phyloP scores from a whole-genome alignment of 2,888 invertebrate genomes.

The Hypselothyrea guttata region DNA sequence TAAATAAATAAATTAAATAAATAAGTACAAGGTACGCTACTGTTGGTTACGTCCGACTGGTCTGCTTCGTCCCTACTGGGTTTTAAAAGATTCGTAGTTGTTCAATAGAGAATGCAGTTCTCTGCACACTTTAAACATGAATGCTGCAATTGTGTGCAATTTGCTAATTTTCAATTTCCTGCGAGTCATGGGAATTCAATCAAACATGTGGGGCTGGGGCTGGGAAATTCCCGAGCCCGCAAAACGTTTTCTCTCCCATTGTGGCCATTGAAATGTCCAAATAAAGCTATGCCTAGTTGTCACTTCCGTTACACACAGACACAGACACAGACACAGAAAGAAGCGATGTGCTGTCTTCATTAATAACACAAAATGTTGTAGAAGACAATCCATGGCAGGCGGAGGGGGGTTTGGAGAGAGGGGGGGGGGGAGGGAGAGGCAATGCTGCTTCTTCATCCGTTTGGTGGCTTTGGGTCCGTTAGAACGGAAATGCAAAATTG shows the following conservation, averaged over 20 bases:
- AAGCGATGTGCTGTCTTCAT: constrained; percentile 35
- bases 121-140: too few relatives aligned
- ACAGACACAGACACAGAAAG: neutral
- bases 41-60: too few relatives aligned
- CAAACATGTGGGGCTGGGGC: constrained; percentile 18
- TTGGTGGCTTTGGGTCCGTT: constrained; percentile 6
- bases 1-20: too few relatives aligned
- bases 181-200: neutral
- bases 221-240: constrained; percentile 25
- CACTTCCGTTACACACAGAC: constrained; percentile 35
- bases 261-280: constrained; percentile 30
- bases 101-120: too few relatives aligned
- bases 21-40: too few relatives aligned
- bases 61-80: too few relatives aligned
- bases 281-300: constrained; percentile 47
- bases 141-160: neutral
- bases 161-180: too few relatives aligned
- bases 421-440: neutral
- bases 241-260: constrained; percentile 39
- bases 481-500: constrained; percentile 68
- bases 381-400: constrained; percentile 11
- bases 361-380: constrained; percentile 47
- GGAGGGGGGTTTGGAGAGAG: neutral
- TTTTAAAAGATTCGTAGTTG: too few relatives aligned
- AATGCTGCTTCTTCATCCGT: neutral